A percentile compares a stretch with the other conserved stretches of the same genome.
These are phyloP conservation scores for Azorinus chamasolen DNA, from an alignment of 2,888 invertebrate genomes.

Conservation along the genomic window DNA sequence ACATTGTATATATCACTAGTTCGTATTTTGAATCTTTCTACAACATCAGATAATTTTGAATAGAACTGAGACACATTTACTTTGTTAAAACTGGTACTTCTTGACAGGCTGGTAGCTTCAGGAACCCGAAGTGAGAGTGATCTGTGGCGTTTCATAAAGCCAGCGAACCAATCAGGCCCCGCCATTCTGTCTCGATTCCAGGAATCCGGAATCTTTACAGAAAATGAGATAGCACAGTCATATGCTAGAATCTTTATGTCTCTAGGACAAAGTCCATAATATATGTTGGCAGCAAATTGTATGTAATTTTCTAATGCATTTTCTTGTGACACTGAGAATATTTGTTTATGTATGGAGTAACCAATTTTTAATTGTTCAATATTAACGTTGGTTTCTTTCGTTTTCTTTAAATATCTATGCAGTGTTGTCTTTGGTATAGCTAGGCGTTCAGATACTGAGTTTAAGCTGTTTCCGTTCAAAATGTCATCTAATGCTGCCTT, in stretches of 20 bases:
- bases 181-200: constrained; percentile 50
- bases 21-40: constrained; percentile 40
- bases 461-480: neutral
- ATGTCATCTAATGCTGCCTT: constrained; percentile 4
- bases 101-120: constrained; percentile 52
- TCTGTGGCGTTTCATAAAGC: constrained; percentile 35
- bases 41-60: constrained; percentile 36
- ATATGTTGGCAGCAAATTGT: constrained; percentile 32
- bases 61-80: constrained; percentile 40
- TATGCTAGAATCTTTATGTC: constrained; percentile 45
- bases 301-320: neutral
- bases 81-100: constrained; percentile 52
- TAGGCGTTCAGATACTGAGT: neutral
- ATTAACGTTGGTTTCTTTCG: neutral
- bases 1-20: constrained; percentile 47
- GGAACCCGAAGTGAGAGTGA: constrained; percentile 49
- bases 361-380: constrained; percentile 1
- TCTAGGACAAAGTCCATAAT: constrained; percentile 41
- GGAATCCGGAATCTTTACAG: constrained; percentile 29
- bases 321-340: constrained; percentile 15
- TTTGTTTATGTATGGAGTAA: neutral
- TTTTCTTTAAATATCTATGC: constrained; percentile 9
- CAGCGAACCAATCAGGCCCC: constrained; percentile 60
- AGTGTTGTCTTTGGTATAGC: constrained; percentile 1
- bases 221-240: constrained; percentile 37